phyloP scores from a whole-genome alignment of 2,113 vertebrate species.

The Chitala chitala region DNA sequence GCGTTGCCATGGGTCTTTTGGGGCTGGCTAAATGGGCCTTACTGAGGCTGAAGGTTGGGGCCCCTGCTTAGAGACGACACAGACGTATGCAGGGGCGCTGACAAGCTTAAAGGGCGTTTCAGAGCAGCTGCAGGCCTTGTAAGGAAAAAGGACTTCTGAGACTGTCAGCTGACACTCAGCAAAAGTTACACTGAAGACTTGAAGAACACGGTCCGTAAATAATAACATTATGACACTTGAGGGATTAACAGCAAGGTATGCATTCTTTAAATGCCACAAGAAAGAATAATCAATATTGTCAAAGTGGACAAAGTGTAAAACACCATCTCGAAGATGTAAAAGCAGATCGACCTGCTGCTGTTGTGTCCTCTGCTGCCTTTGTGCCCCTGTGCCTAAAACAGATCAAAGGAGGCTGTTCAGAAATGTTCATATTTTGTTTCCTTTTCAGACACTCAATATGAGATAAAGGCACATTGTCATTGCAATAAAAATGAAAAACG shows the following conservation, averaged over 20 bases:
- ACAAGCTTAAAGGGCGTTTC: too few species aligned
- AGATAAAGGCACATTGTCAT: too few species aligned
- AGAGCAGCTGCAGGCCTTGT: too few species aligned
- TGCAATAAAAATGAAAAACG: too few species aligned
- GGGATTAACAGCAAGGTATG: slow-evolving; percentile 14
- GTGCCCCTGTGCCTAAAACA: not conserved
- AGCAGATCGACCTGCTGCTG: not conserved
- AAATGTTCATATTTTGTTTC: too few species aligned
- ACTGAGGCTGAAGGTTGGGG: too few species aligned
- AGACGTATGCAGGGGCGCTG: too few species aligned
- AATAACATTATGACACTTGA: not conserved
- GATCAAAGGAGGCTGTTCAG: not conserved
- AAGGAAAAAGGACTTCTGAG: too few species aligned
- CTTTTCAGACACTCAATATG: too few species aligned
- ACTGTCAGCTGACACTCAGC: not conserved
- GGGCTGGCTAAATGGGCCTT: too few species aligned
- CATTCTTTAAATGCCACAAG: slow-evolving; percentile 21
- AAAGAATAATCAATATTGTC: slow-evolving; percentile 25
- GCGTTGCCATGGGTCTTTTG: too few species aligned
- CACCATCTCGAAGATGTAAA: slow-evolving; percentile 16
- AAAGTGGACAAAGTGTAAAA: slow-evolving; percentile 26
- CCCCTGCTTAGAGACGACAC: too few species aligned
- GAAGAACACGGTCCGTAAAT: not conserved
- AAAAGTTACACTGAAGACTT: not conserved
- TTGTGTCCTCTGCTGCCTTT: not conserved